A percentile compares a stretch with the other conserved stretches of the same genome.
Evolutionary conservation across 2,888 invertebrate species (phyloP).

Genomic region (Notocelia uddmanniana): DNA sequence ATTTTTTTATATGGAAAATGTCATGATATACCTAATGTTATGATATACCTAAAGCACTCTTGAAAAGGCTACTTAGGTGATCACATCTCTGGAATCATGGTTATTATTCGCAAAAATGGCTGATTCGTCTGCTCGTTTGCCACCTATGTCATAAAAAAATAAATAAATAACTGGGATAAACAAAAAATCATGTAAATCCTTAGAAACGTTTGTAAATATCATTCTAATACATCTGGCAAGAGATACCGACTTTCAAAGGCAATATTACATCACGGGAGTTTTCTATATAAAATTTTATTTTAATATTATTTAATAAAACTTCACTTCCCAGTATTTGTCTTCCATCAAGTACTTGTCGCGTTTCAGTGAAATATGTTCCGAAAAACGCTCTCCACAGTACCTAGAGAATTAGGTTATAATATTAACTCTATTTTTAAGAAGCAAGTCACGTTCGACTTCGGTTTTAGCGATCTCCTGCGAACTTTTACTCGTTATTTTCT

Average conservation of each 20-base stretch:
- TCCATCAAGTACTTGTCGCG: not conserved
- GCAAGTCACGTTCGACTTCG: constrained; percentile 38
- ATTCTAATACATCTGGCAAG: not conserved
- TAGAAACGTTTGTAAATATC: not conserved
- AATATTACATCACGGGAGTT: no score
- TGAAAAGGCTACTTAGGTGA: no score
- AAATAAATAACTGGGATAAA: not conserved
- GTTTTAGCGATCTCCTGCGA: constrained; percentile 34
- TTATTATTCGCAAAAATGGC: no score
- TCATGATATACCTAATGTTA: no score
- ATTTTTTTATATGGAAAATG: no score
- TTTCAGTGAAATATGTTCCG: not conserved
- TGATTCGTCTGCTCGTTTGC: no score
- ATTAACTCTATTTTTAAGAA: constrained; percentile 36
- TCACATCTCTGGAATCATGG: no score
- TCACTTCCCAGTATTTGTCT: not conserved
- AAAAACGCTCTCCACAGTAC: constrained; percentile 3
- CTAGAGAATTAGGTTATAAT: constrained; percentile 28
- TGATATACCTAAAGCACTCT: no score
- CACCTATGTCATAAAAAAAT: no score
- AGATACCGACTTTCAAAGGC: not conserved
- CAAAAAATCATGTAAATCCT: not conserved
- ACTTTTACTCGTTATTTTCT: constrained; percentile 40
- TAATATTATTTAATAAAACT: no score
- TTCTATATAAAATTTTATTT: no score